Conservation (phyloP, 2,888 invertebrate genomes). For the Halictus quadricinctus region DNA sequence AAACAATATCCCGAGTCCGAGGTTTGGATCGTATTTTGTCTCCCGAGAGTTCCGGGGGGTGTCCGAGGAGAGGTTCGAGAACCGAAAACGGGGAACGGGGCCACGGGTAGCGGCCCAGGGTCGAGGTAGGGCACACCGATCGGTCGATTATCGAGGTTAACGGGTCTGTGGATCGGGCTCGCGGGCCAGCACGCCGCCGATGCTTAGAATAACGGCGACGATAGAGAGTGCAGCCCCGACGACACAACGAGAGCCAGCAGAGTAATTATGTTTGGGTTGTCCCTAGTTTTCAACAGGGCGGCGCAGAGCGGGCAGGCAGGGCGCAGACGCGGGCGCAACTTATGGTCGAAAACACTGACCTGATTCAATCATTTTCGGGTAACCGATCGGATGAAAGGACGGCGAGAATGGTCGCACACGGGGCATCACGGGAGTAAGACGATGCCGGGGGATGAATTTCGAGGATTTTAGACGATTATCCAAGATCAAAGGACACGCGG, state of each 20-base stretch:
- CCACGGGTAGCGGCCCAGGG: slow-evolving; percentile 8
- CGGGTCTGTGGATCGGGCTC: slow-evolving; percentile 31
- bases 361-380: slow-evolving; percentile 79
- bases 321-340: slow-evolving; percentile 79
- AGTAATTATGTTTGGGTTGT: slow-evolving; percentile 79
- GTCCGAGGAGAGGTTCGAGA: background rate
- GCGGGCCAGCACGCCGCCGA: background rate
- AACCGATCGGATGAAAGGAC: slow-evolving; percentile 15
- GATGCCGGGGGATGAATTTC: slow-evolving; percentile 3
- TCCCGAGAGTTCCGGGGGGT: background rate
- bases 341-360: slow-evolving; percentile 82
- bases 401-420: background rate
- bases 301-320: slow-evolving; percentile 70
- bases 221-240: background rate
- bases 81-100: slow-evolving; percentile 19
- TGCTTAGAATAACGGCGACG: background rate
- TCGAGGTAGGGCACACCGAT: slow-evolving; percentile 20
- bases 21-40: background rate
- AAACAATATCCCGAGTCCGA: background rate
- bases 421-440: background rate
- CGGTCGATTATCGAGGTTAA: slow-evolving; percentile 40
- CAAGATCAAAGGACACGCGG: background rate
- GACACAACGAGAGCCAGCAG: slow-evolving; percentile 24
- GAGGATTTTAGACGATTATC: background rate
- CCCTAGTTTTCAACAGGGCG: slow-evolving; percentile 80